Conservation (phyloP, 1,140 invertebrate species). For the Eriocheir sinensis region DNA sequence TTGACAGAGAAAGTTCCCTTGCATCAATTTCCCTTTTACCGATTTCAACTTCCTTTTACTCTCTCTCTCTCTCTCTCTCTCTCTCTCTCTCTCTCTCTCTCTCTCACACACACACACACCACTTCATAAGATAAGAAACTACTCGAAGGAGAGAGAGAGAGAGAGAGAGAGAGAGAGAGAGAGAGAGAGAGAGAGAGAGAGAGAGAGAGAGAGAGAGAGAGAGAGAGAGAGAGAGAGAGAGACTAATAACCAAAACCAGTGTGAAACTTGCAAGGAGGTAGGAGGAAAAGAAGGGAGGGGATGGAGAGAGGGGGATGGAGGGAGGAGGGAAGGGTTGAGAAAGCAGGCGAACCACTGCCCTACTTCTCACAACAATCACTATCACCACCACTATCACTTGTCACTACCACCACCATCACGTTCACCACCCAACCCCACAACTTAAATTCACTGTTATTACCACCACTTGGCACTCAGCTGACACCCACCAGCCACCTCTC, state of each 20-base stretch:
- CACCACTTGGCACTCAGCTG: background rate
- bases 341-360: background rate
- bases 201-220: slow-evolving; percentile 36
- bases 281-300: background rate
- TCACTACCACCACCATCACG: background rate
- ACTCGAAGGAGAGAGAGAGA: too few relatives aligned
- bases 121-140: too few relatives aligned
- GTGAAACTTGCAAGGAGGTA: background rate
- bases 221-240: slow-evolving; percentile 36
- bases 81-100: background rate
- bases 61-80: background rate
- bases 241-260: background rate
- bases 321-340: background rate
- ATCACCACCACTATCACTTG: background rate
- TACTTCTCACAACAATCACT: background rate
- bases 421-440: too few relatives aligned
- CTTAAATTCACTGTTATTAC: background rate
- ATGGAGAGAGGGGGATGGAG: background rate
- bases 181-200: background rate
- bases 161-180: background rate
- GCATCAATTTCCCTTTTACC: slow-evolving; percentile 6
- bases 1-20: slow-evolving; percentile 15
- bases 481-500: too few relatives aligned
- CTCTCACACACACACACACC: background rate
- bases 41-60: background rate